phyloP scores from a whole-genome alignment of 2,888 invertebrate species.

The Lithodes maja region DNA sequence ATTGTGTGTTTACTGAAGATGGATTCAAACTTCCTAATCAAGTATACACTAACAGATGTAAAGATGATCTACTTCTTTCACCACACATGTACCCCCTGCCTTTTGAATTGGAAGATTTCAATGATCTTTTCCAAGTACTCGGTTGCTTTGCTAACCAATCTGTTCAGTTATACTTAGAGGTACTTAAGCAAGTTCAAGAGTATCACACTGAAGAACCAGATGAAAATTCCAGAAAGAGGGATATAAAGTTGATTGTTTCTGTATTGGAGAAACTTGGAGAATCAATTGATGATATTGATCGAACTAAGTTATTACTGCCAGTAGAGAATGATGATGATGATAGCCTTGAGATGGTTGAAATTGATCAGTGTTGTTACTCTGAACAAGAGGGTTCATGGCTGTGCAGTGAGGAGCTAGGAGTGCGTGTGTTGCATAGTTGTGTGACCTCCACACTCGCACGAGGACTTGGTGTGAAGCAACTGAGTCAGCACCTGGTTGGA shows the following conservation, averaged over 20 bases:
- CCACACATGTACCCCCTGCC: slow-evolving; percentile 40
- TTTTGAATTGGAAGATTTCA: slow-evolving; percentile 24
- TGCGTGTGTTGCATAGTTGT: slow-evolving; percentile 32
- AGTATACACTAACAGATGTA: neutral
- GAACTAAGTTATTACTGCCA: slow-evolving; percentile 21
- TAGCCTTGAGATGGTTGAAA: slow-evolving; percentile 23
- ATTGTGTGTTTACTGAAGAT: slow-evolving; percentile 28
- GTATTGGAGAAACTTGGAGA: slow-evolving; percentile 30
- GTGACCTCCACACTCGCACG: slow-evolving; percentile 10
- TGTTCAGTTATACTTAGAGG: slow-evolving; percentile 1
- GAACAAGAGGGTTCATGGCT: slow-evolving; percentile 28
- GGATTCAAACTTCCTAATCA: slow-evolving; percentile 11
- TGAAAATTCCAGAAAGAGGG: neutral
- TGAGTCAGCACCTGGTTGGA: slow-evolving; percentile 19
- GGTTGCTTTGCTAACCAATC: slow-evolving; percentile 27
- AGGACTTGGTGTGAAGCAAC: slow-evolving; percentile 34
- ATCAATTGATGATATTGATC: neutral
- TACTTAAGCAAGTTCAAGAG: slow-evolving; percentile 14
- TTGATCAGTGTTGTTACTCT: slow-evolving; percentile 23
- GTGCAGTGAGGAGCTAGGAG: slow-evolving; percentile 31
- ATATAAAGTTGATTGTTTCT: slow-evolving; percentile 28
- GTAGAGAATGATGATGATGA: slow-evolving; percentile 22
- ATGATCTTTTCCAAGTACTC: slow-evolving; percentile 2
- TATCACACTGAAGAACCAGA: neutral
- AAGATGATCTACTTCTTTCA: slow-evolving; percentile 17